Base-by-base conservation (phyloP, 1,140 invertebrate species). In the Sipha flava region DNA sequence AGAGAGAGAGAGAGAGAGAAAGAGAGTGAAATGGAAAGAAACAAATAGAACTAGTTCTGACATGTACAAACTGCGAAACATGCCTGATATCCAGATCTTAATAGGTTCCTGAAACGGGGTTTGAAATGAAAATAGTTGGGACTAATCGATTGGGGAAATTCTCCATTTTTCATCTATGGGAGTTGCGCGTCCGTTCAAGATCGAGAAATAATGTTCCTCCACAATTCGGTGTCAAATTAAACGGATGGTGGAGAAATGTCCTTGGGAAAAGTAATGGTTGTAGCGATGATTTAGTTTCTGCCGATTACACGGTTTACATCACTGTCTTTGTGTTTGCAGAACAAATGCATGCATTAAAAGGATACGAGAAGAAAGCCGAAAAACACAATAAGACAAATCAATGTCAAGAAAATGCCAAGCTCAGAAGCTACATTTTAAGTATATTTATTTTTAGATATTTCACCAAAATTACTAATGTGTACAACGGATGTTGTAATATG, bases 1-100 rank as follows among this genome's bases (percentile, higher is more conserved):
- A 62, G n/a, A 62, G 43, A 66, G 43, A 66, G 10, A 12, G 10
- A 43, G 40, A 43, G 40, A 1, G 40, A 66, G 1, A 16, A 10
- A 26, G 21, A 62, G n/a, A 62, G n/a, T n/a, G n/a, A 34, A 62
- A 62, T 34, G n/a, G 29, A 66, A 23, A 21, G 64, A 23, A 40
- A 43, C 21, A 43, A 43, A 66, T 66, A 43, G 64, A 26, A 66
- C 64, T 43, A 43, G 21, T 66, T 66, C 37, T 66, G 37, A 66
- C 64, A 43, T 26, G 64, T 43, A 66, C 64, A 66, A 66, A 66
- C 64, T 66, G n/a, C n/a, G 23, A 66, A 40, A 40, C n/a, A n/a
- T 66, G 37, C 21, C 14, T 26, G 37, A 66, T 66, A 21, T 66
- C 64, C 64, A 66, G 64, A 34, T 66, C 43, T 66, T 43, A 43